These are phyloP conservation scores for Macrotis lagotis DNA, from an alignment of 2,113 vertebrate species.

Conservation along the genomic window DNA sequence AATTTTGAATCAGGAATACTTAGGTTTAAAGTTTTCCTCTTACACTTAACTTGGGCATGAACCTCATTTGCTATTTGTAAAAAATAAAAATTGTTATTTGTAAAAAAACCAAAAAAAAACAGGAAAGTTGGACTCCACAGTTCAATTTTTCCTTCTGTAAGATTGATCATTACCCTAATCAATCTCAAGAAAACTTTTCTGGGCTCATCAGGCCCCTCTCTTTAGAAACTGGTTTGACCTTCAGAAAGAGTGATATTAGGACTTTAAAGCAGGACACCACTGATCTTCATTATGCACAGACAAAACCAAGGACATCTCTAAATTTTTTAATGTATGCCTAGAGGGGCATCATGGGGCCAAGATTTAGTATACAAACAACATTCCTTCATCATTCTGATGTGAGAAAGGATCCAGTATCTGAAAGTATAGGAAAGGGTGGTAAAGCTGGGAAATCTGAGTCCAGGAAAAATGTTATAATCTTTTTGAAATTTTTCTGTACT, in stretches of 20 bases:
- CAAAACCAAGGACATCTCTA: not conserved
- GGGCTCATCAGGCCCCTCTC: not conserved
- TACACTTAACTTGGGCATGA: not conserved
- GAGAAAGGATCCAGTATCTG: not conserved
- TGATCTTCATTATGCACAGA: not conserved
- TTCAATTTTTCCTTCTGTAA: not conserved
- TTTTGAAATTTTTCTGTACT: no score
- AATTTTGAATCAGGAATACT: not conserved
- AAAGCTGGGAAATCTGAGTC: no score
- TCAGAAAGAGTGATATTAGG: not conserved
- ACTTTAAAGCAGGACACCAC: not conserved
- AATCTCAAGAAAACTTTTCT: not conserved
- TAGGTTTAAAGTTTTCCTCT: not conserved
- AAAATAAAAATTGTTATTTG: not conserved
- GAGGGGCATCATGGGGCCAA: not conserved
- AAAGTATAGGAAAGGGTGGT: not conserved
- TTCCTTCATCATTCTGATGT: not conserved
- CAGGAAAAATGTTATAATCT: no score
- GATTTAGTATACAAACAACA: not conserved
- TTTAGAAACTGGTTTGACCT: not conserved
- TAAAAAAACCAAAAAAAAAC: no score
- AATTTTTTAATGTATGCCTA: not conserved
- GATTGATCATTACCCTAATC: not conserved
- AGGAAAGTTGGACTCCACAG: no score
- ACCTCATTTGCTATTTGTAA: not conserved